Evolutionary conservation across 2,888 invertebrate species (phyloP), one percentile per base, ranked within the genome.

Genomic region (Meganola albula): DNA sequence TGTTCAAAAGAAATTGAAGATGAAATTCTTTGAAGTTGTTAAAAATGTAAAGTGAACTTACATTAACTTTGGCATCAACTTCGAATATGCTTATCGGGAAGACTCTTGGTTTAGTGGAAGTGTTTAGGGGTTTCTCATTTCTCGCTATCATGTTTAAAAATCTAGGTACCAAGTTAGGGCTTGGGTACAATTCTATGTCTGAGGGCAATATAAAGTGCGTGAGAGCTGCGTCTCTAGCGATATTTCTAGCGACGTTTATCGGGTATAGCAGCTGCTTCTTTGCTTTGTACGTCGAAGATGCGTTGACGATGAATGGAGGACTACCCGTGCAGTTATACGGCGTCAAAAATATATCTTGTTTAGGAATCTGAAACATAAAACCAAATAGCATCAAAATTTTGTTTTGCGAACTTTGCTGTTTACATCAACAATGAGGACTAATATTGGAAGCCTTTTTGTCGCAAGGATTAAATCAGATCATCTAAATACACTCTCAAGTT

Each of bases 1-100:
- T 16, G 16, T 16, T 16, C 16, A 16, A 16, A 6, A 16, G 16
- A 16, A 16, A 16, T 6, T 6, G 16, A 5, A 16, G 16, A 6
- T 16, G n/a, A n/a, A n/a, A n/a, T n/a, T n/a, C n/a, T n/a, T n/a
- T n/a, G n/a, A n/a, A n/a, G n/a, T n/a, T 16, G 16, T 16, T 6
- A 16, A 5, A 16, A 16, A 16, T 5, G 16, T 16, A 16, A 16
- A 16, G 6, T 21, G n/a, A 21, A 71, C 74, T 79, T 52, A 84
- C 84, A 50, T 65, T 46, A 40, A 67, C 65, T 61, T 79, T 77
- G 50, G 69, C 78, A 65, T 91, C 92, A 39, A 97, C 93, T 85
- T 97, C 97, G 71, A 97, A 97, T 56, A 97, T 92, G 53, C 95
- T 93, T 40, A 97, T 85, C 1, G 96, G 95, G 75, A 93, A 97